These are phyloP conservation scores for Leptinotarsa undecemlineata DNA, from an alignment of 1,140 invertebrate genomes.

Conservation along the genomic window DNA sequence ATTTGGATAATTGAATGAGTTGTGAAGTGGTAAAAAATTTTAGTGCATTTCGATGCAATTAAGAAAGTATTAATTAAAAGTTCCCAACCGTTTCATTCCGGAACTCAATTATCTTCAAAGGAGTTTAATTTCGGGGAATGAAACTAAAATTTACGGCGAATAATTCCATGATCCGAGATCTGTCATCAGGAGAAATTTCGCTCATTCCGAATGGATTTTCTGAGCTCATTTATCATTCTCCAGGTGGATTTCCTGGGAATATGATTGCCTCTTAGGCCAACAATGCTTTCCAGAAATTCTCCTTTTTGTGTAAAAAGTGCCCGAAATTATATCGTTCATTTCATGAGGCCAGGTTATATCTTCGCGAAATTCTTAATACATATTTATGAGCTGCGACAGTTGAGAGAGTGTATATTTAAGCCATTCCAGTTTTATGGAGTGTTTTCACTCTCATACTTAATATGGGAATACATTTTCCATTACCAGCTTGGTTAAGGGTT, in stretches of 20 bases:
- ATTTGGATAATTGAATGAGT: slow-evolving; percentile 13
- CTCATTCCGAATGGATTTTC: slow-evolving; percentile 15
- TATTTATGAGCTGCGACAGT: slow-evolving; percentile 41
- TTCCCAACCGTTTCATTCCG: slow-evolving; percentile 26
- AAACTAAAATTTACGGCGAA: slow-evolving; percentile 33
- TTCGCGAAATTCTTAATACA: slow-evolving; percentile 44
- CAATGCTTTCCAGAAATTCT: neutral
- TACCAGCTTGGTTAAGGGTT: no score
- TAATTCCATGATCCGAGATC: slow-evolving; percentile 10
- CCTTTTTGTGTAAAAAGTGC: neutral
- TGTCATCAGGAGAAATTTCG: slow-evolving; percentile 15
- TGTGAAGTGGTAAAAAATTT: slow-evolving; percentile 10
- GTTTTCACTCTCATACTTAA: no score
- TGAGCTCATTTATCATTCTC: slow-evolving; percentile 7
- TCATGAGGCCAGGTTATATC: slow-evolving; percentile 36
- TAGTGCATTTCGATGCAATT: slow-evolving; percentile 31
- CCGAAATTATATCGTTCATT: slow-evolving; percentile 24
- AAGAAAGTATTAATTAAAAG: slow-evolving; percentile 39
- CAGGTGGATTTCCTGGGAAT: neutral
- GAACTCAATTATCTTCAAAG: slow-evolving; percentile 34
- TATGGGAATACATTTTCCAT: no score
- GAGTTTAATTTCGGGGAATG: slow-evolving; percentile 34
- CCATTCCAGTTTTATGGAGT: no score
- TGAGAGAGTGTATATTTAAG: neutral
- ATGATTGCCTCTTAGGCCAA: slow-evolving; percentile 2